Percentiles rank a stretch among this genome's conserved stretches.
phyloP scores from a whole-genome alignment of 2,113 vertebrate species.

The Ophiodon elongatus region DNA sequence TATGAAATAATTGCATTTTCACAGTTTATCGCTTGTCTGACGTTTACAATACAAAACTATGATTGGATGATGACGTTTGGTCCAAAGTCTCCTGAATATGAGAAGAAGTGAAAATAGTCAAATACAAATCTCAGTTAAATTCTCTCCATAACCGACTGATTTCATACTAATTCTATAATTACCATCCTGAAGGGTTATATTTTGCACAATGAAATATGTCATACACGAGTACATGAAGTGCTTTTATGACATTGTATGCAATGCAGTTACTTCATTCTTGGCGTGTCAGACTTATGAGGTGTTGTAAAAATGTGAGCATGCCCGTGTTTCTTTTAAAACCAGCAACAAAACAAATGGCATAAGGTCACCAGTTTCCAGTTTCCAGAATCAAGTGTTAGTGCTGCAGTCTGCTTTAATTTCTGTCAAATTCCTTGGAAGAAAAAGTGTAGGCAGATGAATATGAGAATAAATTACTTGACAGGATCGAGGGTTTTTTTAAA shows the following conservation, averaged over 20 bases:
- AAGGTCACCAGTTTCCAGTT: neutral
- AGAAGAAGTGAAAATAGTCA: slow-evolving; percentile 2
- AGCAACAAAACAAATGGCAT: neutral
- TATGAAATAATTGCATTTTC: neutral
- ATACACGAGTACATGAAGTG: neutral
- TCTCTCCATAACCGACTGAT: slow-evolving; percentile 20
- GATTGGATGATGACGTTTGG: neutral
- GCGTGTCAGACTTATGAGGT: neutral
- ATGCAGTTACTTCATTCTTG: neutral
- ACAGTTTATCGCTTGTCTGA: neutral
- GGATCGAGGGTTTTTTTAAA: slow-evolving; percentile 30
- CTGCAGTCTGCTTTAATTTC: neutral
- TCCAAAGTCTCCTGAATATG: neutral
- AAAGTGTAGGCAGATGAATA: neutral
- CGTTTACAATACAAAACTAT: neutral
- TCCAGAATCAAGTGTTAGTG: neutral
- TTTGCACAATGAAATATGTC: slow-evolving; percentile 16
- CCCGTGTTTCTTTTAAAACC: neutral
- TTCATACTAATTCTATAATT: slow-evolving; percentile 4
- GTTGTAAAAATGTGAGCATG: neutral
- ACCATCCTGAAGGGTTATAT: slow-evolving; percentile 17
- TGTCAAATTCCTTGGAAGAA: neutral
- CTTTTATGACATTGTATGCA: neutral
- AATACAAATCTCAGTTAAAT: neutral
- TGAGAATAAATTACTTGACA: slow-evolving; percentile 35